Conservation (phyloP, 2,888 invertebrate genomes). For the Cataglyphis albicans region DNA sequence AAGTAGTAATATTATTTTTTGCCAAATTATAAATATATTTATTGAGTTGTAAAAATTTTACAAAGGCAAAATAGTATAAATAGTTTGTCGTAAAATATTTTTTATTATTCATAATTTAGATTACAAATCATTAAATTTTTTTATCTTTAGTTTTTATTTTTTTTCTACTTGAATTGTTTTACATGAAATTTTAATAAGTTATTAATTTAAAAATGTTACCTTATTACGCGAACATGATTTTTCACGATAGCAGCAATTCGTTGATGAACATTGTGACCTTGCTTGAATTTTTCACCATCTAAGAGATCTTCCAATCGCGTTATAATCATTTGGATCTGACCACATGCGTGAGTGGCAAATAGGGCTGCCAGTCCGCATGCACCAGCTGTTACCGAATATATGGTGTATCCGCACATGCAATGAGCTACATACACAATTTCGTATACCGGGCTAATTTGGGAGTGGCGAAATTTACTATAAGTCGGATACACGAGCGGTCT, state of each 20-base stretch:
- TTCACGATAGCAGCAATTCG: conserved; percentile 65
- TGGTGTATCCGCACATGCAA: conserved; percentile 47
- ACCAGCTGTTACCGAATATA: conserved; percentile 54
- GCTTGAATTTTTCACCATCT: conserved; percentile 13
- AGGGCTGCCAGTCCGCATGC: conserved; percentile 61
- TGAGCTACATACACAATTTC: conserved; percentile 66
- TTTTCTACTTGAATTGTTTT: background rate
- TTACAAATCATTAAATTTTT: background rate
- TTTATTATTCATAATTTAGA: conserved; percentile 4
- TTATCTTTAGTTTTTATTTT: background rate
- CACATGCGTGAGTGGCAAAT: conserved; percentile 68
- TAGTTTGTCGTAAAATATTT: background rate
- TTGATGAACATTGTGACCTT: conserved; percentile 15
- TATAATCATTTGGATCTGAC: conserved; percentile 66
- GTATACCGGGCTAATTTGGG: conserved; percentile 61
- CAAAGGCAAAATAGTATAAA: background rate
- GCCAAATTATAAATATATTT: background rate
- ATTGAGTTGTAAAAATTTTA: background rate
- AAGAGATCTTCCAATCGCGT: conserved; percentile 56
- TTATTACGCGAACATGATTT: conserved; percentile 65
- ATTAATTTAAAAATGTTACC: conserved; percentile 39
- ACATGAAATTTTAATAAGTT: background rate
- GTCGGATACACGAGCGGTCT: conserved; percentile 72
- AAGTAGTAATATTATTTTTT: background rate
- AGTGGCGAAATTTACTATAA: conserved; percentile 61